Conservation (phyloP, 2,797 vertebrate genomes). For the Melanotaenia maccullochi region DNA sequence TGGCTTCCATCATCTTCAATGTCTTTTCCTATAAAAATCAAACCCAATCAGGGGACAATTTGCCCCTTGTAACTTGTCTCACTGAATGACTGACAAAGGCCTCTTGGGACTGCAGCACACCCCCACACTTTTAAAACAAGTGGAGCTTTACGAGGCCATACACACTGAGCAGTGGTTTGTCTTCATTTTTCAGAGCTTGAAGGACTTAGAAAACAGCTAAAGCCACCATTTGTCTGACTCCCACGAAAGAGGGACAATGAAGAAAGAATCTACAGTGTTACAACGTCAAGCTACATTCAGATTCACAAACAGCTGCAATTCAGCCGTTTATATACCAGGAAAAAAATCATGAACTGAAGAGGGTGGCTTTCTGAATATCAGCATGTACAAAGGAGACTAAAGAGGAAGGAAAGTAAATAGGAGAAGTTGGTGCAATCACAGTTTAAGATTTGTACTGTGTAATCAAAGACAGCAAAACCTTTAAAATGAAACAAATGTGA, state of each 20-base stretch:
- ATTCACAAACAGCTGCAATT: conserved; percentile 56
- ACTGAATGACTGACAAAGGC: conserved; percentile 60
- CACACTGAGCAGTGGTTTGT: conserved; percentile 42
- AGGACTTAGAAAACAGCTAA: conserved; percentile 42
- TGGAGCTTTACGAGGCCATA: conserved; percentile 39
- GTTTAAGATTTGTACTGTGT: conserved; percentile 62
- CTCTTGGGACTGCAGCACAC: conserved; percentile 46
- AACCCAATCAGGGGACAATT: conserved; percentile 32
- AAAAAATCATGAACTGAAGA: not conserved
- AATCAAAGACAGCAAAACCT: conserved; percentile 24
- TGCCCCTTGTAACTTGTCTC: conserved; percentile 48
- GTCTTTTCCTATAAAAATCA: conserved; percentile 33
- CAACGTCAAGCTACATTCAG: conserved; percentile 77
- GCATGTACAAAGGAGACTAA: conserved; percentile 22
- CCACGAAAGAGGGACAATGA: conserved; percentile 50
- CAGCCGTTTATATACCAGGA: conserved; percentile 2
- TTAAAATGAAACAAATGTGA: conserved; percentile 66
- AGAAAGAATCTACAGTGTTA: conserved; percentile 32
- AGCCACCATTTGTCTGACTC: conserved; percentile 35
- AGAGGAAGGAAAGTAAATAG: conserved; percentile 29
- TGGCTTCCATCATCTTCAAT: conserved; percentile 27
- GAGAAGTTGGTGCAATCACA: conserved; percentile 68
- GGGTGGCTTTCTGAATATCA: conserved; percentile 26
- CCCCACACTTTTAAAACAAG: conserved; percentile 60
- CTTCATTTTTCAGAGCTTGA: conserved; percentile 38